Base-by-base conservation (phyloP, 1,140 invertebrate species). In the Araneus ventricosus region DNA sequence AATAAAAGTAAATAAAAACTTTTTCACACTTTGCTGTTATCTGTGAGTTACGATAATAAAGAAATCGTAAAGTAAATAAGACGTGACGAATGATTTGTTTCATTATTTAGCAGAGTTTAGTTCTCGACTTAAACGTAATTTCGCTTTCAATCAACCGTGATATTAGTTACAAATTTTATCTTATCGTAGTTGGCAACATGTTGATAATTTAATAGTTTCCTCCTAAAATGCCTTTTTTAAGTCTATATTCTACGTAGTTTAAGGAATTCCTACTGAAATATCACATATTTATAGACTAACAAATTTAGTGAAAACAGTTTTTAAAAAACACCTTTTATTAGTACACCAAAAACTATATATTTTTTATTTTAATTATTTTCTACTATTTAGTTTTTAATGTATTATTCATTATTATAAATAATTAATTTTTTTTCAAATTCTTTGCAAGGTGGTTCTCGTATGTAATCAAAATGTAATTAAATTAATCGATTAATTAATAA, bases 11-110 rank as follows among this genome's bases (percentile, higher is more conserved):
- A 84, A 84, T 84, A 84, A 84, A 45, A 52, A 41, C 82, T 30
- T 84, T 67, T 52, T 84, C 82, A 84, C 82, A 84, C 82, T 30
- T 82, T 27, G 8, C 24, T 84, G 82, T 57, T 84, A 84, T 84
- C 82, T 45, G 59, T 0, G 17, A 75, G 10, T 67, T 20, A 17
- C 70, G 82, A 84, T 84, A 84, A 84, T 52, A 45, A 52, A 52
- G 20, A 4, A 24, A 22, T 84, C 24, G 24, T 52, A 30, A 84
- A 75, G 70, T 75, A 75, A 84, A 84, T 57, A 84, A 22, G 41
- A 34, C 82, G 24, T 17, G 82, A 84, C 4, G 45, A 84, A n/a
- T 30, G 82, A 84, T 84, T 84, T 84, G 82, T 84, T 52, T n/a
- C 39, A 41, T 57, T 24, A 52, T 52, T 84, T 84, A 84, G 82